Evolutionary conservation across 1,140 invertebrate genomes (phyloP), one percentile per base, ranked within the genome.

Genomic region (Bombus sylvicola): DNA sequence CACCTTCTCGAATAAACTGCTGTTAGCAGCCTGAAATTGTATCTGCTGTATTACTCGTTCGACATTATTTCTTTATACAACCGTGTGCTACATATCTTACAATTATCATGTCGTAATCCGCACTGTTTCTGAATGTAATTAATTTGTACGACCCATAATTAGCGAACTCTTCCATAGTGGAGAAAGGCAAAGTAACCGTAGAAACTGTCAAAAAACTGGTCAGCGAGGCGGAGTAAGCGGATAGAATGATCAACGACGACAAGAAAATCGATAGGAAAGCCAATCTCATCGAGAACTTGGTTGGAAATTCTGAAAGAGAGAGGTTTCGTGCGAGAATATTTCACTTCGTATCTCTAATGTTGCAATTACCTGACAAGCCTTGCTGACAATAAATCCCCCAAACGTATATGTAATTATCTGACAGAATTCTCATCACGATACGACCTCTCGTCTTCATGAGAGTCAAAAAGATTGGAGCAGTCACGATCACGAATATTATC

Each of bases 161-260:
- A 13, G 90, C 74, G 31, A 92, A 93, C 25, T 79, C 91, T 10
- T 92, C 81, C 4, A 91, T 53, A 64, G 86, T 90, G 3, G 88
- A 74, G 69, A 93, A 93, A 3, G 91, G 91, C 15, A 94, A 43
- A 34, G 22, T 79, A 5, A 41, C 37, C 2, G 41, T 79, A 15
- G 78, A 69, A 28, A 90, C 57, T 2, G 92, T 90, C 13, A 94
- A 69, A 13, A 77, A 92, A 39, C 92, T 94, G 39, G 91, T 92
- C 34, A 93, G 81, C 31, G 89, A 90, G 22, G 92, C 93, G 18
- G 92, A 93, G 74, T 93, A 94, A 25, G 87, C 81, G 0, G 92
- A 81, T 9, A 82, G 34, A 10, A 92, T 68, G 43, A 94, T 57
- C 15, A 92, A 68, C 1, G 92, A 81, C 0, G 92, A 89, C 15